A percentile compares a stretch with the other conserved stretches of the same genome.
These are phyloP conservation scores for Gisinianus flammeolus DNA, from an alignment of 2,888 invertebrate genomes.

Conservation along the genomic window DNA sequence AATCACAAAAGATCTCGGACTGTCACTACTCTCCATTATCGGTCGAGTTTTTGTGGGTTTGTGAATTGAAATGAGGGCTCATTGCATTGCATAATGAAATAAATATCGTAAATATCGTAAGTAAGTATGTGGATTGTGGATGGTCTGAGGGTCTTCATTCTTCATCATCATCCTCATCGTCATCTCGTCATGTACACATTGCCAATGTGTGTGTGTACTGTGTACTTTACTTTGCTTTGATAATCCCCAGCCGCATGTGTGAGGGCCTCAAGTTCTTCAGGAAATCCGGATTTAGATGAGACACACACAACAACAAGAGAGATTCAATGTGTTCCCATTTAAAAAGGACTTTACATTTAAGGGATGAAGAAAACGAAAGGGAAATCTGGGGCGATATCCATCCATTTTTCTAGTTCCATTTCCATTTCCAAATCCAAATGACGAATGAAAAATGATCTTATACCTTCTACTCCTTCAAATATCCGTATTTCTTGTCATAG, in stretches of 20 bases:
- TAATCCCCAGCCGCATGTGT: constrained; percentile 32
- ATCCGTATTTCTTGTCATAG: constrained; percentile 9
- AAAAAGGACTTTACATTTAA: constrained; percentile 8
- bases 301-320: neutral
- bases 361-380: neutral
- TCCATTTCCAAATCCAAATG: too few relatives aligned
- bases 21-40: neutral
- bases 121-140: neutral
- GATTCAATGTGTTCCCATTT: constrained; percentile 5
- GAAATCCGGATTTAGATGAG: constrained; percentile 40
- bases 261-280: constrained; percentile 27
- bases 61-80: neutral
- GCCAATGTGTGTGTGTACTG: neutral
- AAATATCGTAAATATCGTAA: neutral
- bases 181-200: neutral
- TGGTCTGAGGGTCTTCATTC: neutral
- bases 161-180: neutral
- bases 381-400: constrained; percentile 23
- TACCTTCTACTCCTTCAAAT: constrained; percentile 23
- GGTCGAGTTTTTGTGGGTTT: neutral
- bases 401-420: constrained; percentile 22
- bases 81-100: constrained; percentile 16
- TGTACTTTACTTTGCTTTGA: neutral
- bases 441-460: constrained; percentile 36
- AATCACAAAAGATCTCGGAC: neutral